Conservation (phyloP, 2,113 vertebrate species). For the Serinus canaria region DNA sequence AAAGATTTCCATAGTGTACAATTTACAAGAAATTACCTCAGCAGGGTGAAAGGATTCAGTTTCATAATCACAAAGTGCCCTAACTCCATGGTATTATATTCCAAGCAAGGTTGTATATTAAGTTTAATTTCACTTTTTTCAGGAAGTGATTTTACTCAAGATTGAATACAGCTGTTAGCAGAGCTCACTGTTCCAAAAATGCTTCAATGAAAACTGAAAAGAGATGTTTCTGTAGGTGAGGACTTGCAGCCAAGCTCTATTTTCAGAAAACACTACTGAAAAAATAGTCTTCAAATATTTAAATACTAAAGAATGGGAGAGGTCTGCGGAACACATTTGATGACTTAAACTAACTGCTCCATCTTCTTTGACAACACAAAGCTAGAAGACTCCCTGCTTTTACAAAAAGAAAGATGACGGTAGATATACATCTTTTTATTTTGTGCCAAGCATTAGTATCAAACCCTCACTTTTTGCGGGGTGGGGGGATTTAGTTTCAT, state of each 20-base stretch:
- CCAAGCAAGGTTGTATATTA: constrained; percentile 65
- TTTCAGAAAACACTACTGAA: constrained; percentile 41
- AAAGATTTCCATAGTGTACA: constrained; percentile 60
- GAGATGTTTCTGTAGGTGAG: constrained; percentile 59
- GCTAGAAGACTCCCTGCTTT: neutral
- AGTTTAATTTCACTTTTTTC: constrained; percentile 75
- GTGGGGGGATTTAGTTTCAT: neutral
- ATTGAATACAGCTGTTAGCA: constrained; percentile 77
- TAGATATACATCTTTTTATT: neutral
- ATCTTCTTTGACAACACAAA: neutral
- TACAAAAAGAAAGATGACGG: neutral
- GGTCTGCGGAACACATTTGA: neutral
- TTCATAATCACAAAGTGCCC: constrained; percentile 73
- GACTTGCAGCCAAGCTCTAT: constrained; percentile 12
- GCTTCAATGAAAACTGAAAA: constrained; percentile 57
- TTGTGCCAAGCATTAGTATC: constrained; percentile 18
- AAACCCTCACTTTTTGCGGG: neutral
- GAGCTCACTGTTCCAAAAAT: constrained; percentile 64
- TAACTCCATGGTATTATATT: constrained; percentile 58
- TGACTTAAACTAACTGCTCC: neutral
- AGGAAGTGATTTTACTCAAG: constrained; percentile 73
- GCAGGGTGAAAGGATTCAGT: constrained; percentile 58
- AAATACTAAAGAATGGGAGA: neutral
- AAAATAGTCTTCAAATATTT: constrained; percentile 15
- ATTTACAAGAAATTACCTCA: constrained; percentile 75